Base-by-base conservation (phyloP, 2,797 vertebrate genomes). In the Pipistrellus pygmaeus region DNA sequence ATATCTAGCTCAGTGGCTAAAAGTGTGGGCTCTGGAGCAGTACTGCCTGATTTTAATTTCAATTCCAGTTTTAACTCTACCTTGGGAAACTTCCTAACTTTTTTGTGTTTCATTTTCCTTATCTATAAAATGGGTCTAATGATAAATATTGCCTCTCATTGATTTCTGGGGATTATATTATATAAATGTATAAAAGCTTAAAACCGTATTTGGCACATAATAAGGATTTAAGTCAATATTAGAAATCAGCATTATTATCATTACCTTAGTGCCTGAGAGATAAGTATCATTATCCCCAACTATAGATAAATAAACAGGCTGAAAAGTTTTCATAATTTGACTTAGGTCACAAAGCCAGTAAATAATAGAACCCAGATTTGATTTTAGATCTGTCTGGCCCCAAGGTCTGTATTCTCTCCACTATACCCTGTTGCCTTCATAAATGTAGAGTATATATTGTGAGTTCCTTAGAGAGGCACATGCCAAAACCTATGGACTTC, bases 21-120 rank as follows among this genome's bases (percentile, higher is more conserved):
- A 86, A 32, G 27, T 87, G n/a, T 82, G n/a, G 25, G 5, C 21
- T 35, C 48, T 83, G 46, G n/a, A 38, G 11, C 68, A 55, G 30
- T 75, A 86, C 23, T 92, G 66, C 62, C 85, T 88, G 55, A 94
- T 30, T 85, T 87, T 77, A 92, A 82, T 93, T 95, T 68, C 13
- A 82, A 0, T 14, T 89, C 35, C 48, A 93, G 32, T 53, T 75
- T 91, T 87, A 77, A 69, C 15, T 88, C 8, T 80, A 73, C 60
- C 4, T 64, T 90, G 41, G 55, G 21, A 44, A 69, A 66, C 44
- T 92, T 95, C 30, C 38, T 76, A 76, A 94, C 53, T 92, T 90
- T 30, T 60, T 95, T 55, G 38, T 72, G 2, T 72, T 86, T 83
- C 27, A 51, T 85, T 90, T 88, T 95, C 20, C 11, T 96, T 62